phyloP scores from a whole-genome alignment of 2,113 vertebrate species.

The Caracal caracal region DNA sequence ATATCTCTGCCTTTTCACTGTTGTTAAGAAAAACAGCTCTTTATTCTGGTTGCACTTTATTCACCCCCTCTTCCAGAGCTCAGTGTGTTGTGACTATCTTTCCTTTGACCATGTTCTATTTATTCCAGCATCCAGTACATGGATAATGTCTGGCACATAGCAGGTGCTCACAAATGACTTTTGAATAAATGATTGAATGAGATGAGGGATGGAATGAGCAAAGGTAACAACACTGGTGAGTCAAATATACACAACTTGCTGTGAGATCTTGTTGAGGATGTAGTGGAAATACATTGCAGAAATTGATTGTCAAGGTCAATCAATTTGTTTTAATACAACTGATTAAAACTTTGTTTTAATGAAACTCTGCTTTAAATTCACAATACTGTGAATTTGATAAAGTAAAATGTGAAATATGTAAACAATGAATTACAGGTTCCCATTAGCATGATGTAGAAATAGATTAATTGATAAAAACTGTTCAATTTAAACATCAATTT shows the following conservation, averaged over 20 bases:
- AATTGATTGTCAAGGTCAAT: not conserved
- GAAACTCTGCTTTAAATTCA: not conserved
- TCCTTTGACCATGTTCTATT: not conserved
- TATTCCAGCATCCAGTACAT: not conserved
- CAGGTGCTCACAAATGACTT: not conserved
- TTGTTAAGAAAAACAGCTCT: not conserved
- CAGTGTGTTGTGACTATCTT: not conserved
- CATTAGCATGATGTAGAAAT: not conserved
- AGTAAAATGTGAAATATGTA: constrained; percentile 13
- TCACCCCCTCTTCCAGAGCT: not conserved
- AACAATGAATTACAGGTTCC: not conserved
- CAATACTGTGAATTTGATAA: not conserved
- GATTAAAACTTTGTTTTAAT: not conserved
- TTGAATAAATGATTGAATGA: not conserved
- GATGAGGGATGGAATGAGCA: not conserved
- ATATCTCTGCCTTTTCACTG: not conserved
- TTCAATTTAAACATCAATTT: not conserved
- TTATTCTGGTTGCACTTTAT: not conserved
- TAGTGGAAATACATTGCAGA: not conserved
- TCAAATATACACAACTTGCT: not conserved
- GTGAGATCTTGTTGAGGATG: not conserved
- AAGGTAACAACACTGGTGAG: not conserved
- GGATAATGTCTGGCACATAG: not conserved
- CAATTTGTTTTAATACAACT: not conserved
- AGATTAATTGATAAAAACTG: not conserved